Evolutionary conservation across 53 echinoderm and acorn worm genomes (phyloP).

Genomic region (Pentamera pediparva): DNA sequence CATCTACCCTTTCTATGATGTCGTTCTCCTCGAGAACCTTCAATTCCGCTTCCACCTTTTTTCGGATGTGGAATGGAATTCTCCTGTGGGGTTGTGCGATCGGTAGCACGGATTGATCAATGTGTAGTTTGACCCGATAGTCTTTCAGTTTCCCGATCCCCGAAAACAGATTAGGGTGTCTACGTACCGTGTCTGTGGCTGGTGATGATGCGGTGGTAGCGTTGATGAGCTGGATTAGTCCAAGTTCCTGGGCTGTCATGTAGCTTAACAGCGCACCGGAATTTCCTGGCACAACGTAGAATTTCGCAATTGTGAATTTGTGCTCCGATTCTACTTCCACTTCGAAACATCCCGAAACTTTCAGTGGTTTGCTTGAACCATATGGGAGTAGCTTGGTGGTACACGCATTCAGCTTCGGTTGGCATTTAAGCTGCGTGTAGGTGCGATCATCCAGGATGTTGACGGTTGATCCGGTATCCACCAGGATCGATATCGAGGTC

Average conservation of each 20-base stretch:
- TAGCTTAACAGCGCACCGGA: background rate
- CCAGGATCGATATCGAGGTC: background rate
- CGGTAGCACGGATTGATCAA: conserved; percentile 35
- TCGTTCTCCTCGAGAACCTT: conserved; percentile 22
- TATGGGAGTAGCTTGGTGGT: background rate
- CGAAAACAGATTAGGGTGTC: background rate
- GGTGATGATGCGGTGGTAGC: background rate
- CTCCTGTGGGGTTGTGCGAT: conserved; percentile 50
- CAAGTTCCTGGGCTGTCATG: background rate
- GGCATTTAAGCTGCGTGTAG: background rate
- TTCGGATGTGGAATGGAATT: conserved; percentile 58
- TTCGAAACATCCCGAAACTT: background rate
- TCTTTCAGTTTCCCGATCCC: conserved; percentile 62
- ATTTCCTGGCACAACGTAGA: background rate
- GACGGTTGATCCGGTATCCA: background rate
- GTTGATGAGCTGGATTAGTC: background rate
- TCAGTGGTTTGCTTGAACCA: background rate
- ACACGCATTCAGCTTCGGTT: background rate
- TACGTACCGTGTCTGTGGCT: background rate
- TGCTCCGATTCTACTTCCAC: background rate
- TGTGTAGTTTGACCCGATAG: conserved; percentile 41
- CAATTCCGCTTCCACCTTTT: conserved; percentile 33
- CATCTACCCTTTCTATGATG: conserved; percentile 38
- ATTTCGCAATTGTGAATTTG: background rate
- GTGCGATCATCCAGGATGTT: conserved; percentile 1